phyloP scores from a whole-genome alignment of 2,797 vertebrate species.

The Acomys russatus region DNA sequence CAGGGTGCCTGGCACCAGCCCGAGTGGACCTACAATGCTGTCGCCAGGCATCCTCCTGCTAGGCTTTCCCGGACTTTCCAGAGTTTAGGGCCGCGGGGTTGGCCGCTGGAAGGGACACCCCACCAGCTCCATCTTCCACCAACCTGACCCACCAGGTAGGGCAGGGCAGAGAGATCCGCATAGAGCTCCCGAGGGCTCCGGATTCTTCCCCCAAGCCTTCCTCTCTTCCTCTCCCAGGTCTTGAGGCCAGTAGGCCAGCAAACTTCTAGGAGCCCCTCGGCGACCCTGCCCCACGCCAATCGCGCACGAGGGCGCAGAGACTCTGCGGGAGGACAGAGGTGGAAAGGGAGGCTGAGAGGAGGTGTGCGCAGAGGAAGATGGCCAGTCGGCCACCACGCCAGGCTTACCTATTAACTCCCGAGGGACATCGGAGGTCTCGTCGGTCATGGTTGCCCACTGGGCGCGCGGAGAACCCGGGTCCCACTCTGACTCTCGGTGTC shows the following conservation, averaged over 20 bases:
- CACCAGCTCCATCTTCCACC: neutral
- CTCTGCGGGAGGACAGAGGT: neutral
- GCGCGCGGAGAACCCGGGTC: constrained; percentile 24
- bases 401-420: constrained; percentile 94
- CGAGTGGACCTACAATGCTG: neutral
- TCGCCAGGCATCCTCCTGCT: neutral
- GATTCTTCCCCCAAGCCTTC: neutral
- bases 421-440: constrained; percentile 94
- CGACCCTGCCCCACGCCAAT: constrained; percentile 14
- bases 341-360: neutral
- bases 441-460: constrained; percentile 90
- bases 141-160: neutral
- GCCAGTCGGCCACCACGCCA: neutral
- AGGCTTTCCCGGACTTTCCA: constrained; percentile 22
- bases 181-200: neutral
- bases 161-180: neutral
- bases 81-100: constrained; percentile 1
- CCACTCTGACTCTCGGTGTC: constrained; percentile 58
- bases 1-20: neutral
- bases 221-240: neutral
- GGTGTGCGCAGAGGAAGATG: neutral
- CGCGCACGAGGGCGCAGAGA: neutral
- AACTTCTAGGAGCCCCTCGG: constrained; percentile 67
- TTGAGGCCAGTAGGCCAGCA: neutral
- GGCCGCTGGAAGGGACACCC: neutral